Evolutionary conservation across 64 coral and sea anemone genomes (phyloP).

Genomic region (Montipora capricornis): DNA sequence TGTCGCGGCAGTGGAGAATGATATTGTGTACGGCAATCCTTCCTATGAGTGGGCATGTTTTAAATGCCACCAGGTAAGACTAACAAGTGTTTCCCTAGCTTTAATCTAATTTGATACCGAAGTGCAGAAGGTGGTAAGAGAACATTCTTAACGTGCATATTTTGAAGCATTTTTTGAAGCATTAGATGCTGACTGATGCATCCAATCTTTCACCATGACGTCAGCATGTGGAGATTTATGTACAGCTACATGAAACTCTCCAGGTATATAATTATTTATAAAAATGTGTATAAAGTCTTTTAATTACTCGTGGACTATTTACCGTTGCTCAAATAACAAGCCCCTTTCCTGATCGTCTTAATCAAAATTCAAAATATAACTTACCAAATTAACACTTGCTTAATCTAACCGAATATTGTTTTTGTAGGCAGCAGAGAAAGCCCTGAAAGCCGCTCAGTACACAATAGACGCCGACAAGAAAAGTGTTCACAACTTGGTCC

Average conservation of each 20-base stretch:
- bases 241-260: no score
- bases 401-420: neutral
- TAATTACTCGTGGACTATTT: no score
- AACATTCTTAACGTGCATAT: no score
- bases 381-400: neutral
- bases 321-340: no score
- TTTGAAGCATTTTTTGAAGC: no score
- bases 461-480: no score
- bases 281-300: no score
- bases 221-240: no score
- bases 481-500: neutral
- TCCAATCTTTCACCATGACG: no score
- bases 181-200: no score
- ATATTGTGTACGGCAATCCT: neutral
- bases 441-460: constrained; percentile 27
- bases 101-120: neutral
- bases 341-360: no score
- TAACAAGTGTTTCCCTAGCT: neutral
- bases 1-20: constrained; percentile 49
- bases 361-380: neutral
- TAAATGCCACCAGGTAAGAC: constrained; percentile 85
- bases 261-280: no score
- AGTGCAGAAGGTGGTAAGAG: neutral
- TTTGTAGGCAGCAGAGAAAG: constrained; percentile 9
- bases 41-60: constrained; percentile 87